A percentile compares a stretch with the other conserved stretches of the same genome.
Conservation (phyloP, 37 sponge, comb jelly and placozoan genomes). For the Geodia barretti region DNA sequence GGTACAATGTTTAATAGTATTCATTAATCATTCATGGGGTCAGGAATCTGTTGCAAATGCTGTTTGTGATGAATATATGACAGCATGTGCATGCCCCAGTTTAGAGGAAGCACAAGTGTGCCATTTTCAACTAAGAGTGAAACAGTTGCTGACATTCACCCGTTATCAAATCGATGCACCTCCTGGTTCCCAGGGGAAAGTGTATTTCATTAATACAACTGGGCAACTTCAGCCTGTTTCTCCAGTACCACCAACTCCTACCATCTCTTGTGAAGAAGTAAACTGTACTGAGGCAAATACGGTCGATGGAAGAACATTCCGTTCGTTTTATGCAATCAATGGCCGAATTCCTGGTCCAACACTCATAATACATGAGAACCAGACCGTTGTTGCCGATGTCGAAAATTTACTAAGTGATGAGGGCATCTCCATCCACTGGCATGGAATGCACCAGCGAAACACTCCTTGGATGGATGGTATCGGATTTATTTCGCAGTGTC, state of each 20-base stretch:
- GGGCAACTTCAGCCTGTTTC: neutral
- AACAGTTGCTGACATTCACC: neutral
- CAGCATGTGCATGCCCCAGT: neutral
- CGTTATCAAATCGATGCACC: neutral
- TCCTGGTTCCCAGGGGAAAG: neutral
- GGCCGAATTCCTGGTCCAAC: conserved; percentile 77
- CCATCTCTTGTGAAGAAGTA: conserved; percentile 1
- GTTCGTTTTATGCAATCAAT: conserved; percentile 59
- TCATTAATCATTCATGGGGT: neutral
- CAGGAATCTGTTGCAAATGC: neutral
- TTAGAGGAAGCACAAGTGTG: neutral
- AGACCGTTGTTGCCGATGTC: conserved; percentile 59
- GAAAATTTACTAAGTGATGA: conserved; percentile 47
- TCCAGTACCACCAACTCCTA: neutral
- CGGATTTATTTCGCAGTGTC: conserved; percentile 73
- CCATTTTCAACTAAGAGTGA: neutral
- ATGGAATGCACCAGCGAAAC: conserved; percentile 73
- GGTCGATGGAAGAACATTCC: conserved; percentile 65
- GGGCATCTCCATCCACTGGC: conserved; percentile 78
- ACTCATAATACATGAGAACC: conserved; percentile 46
- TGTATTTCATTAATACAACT: conserved; percentile 22
- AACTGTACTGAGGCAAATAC: conserved; percentile 51
- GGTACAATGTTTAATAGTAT: too few species aligned
- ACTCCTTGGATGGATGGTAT: conserved; percentile 87
- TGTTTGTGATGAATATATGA: neutral